These are phyloP conservation scores for Takifugu bimaculatus DNA, from an alignment of 2,113 vertebrate species.

Conservation along the genomic window DNA sequence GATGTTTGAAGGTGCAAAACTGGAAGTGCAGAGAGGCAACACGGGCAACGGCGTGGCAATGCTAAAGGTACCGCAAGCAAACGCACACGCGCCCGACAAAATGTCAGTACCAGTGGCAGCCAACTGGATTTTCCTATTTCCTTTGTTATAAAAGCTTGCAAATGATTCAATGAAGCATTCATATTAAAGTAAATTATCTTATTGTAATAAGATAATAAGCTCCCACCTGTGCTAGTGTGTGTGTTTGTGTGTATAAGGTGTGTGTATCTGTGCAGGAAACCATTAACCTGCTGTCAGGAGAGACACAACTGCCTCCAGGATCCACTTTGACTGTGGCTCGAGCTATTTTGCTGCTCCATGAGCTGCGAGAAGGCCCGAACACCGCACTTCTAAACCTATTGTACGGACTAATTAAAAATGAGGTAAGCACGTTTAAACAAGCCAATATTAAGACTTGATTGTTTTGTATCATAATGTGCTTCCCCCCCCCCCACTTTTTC, in stretches of 20 bases:
- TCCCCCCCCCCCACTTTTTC: neutral
- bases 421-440: neutral
- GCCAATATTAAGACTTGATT: neutral
- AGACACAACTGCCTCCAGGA: slow-evolving; percentile 41
- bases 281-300: slow-evolving; percentile 63
- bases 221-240: neutral
- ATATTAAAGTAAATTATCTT: too few relatives aligned
- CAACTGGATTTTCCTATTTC: too few relatives aligned
- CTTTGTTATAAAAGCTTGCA: too few relatives aligned
- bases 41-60: slow-evolving; percentile 68
- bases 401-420: slow-evolving; percentile 58
- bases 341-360: slow-evolving; percentile 62
- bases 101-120: too few relatives aligned
- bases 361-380: slow-evolving; percentile 49
- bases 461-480: neutral
- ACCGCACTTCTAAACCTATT: slow-evolving; percentile 50
- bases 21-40: slow-evolving; percentile 78
- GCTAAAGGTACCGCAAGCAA: slow-evolving; percentile 75
- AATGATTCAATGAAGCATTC: too few relatives aligned
- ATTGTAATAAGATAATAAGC: too few relatives aligned
- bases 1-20: slow-evolving; percentile 78
- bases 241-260: slow-evolving; percentile 5
- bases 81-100: neutral
- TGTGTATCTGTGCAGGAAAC: slow-evolving; percentile 54
- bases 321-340: slow-evolving; percentile 59